Conservation (phyloP, 2,113 vertebrate species). For the Stegostoma tigrinum region DNA sequence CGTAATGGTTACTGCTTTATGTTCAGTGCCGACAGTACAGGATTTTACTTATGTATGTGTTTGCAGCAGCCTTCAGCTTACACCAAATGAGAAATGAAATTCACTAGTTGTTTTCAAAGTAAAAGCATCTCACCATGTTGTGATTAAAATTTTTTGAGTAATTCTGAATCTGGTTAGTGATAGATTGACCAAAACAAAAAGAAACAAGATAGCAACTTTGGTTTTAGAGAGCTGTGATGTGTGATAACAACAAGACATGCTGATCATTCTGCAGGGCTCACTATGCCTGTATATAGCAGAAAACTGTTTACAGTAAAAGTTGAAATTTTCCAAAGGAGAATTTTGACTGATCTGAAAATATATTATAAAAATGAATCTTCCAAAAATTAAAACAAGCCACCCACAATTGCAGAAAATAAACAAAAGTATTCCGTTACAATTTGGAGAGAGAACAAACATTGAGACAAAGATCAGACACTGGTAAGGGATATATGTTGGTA, state of each 20-base stretch:
- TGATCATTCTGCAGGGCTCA: background rate
- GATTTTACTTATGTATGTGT: background rate
- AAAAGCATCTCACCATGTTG: background rate
- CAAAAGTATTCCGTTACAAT: background rate
- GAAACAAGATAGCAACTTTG: background rate
- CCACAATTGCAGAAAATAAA: background rate
- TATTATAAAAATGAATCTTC: background rate
- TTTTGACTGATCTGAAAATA: background rate
- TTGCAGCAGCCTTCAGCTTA: background rate
- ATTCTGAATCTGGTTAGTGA: background rate
- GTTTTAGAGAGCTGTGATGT: background rate
- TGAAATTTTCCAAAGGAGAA: background rate
- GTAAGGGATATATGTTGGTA: background rate
- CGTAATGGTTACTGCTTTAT: background rate
- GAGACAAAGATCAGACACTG: background rate
- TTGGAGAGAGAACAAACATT: background rate
- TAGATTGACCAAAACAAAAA: background rate
- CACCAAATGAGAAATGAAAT: background rate
- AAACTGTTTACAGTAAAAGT: background rate
- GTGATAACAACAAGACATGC: background rate
- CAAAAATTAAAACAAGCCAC: background rate
- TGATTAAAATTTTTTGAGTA: background rate
- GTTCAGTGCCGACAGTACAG: background rate
- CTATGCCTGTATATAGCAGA: background rate
- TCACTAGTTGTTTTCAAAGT: background rate